These are phyloP conservation scores for Garra rufa DNA, from an alignment of 2,113 vertebrate species.

Conservation along the genomic window DNA sequence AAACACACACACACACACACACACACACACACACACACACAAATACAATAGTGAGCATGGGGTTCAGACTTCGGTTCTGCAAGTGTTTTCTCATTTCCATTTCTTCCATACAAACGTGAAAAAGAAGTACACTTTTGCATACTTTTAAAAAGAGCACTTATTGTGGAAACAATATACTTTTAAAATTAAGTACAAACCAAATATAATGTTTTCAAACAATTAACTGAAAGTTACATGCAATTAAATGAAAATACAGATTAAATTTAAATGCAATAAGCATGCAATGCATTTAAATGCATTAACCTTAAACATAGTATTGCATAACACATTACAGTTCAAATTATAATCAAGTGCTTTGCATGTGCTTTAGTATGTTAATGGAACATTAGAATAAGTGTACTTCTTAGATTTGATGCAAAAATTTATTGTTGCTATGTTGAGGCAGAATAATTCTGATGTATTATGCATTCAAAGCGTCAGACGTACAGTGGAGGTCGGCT, in stretches of 20 bases:
- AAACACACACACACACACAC: conserved; percentile 3
- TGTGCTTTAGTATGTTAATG: background rate
- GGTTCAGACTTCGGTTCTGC: background rate
- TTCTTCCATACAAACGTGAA: background rate
- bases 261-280: background rate
- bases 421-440: too few species aligned
- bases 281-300: too few species aligned
- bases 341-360: background rate
- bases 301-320: background rate
- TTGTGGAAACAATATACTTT: background rate
- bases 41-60: background rate
- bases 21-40: background rate
- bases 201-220: background rate
- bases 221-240: background rate
- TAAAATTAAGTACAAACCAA: background rate
- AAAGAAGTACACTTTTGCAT: background rate
- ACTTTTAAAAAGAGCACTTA: background rate
- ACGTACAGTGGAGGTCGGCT: conserved; percentile 55
- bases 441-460: background rate
- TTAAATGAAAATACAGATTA: background rate
- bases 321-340: background rate
- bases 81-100: background rate
- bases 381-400: background rate
- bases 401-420: too few species aligned
- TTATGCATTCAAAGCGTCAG: background rate